Evolutionary conservation across 2,888 invertebrate genomes (phyloP).

Genomic region (Pyrrhia umbra): DNA sequence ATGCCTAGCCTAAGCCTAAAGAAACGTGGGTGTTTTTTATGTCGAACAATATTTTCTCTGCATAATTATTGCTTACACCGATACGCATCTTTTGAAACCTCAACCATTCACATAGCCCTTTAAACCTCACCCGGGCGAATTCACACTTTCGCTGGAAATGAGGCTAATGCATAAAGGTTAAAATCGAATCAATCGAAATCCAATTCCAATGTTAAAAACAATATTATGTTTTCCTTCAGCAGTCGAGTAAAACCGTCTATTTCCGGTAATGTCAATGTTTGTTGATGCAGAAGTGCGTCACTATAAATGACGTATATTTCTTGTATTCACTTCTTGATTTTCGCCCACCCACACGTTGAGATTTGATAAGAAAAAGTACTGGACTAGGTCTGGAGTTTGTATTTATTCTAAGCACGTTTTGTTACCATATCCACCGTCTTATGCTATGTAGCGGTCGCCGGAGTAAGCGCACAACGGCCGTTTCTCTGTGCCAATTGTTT

Average conservation of each 20-base stretch:
- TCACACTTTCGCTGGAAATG: no score
- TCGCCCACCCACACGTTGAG: conserved; percentile 75
- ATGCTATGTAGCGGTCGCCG: conserved; percentile 69
- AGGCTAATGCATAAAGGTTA: no score
- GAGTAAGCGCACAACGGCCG: conserved; percentile 64
- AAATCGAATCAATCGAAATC: no score
- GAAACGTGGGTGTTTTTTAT: no score
- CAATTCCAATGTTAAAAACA: no score
- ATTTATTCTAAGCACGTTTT: conserved; percentile 76
- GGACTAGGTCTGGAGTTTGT: conserved; percentile 66
- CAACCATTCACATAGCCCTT: no score
- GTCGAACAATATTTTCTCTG: no score
- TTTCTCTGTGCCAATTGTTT: conserved; percentile 67
- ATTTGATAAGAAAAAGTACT: conserved; percentile 75
- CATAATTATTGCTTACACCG: no score
- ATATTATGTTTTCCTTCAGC: no score
- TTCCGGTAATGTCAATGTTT: conserved; percentile 27
- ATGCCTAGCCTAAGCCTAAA: no score
- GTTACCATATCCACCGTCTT: conserved; percentile 68
- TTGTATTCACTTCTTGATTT: conserved; percentile 62
- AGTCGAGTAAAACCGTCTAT: neutral
- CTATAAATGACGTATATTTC: conserved; percentile 70
- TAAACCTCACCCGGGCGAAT: no score
- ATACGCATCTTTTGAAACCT: no score
- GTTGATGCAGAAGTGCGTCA: conserved; percentile 53